Evolutionary conservation across 2,113 vertebrate species (phyloP).

Genomic region (Silurus glanis): DNA sequence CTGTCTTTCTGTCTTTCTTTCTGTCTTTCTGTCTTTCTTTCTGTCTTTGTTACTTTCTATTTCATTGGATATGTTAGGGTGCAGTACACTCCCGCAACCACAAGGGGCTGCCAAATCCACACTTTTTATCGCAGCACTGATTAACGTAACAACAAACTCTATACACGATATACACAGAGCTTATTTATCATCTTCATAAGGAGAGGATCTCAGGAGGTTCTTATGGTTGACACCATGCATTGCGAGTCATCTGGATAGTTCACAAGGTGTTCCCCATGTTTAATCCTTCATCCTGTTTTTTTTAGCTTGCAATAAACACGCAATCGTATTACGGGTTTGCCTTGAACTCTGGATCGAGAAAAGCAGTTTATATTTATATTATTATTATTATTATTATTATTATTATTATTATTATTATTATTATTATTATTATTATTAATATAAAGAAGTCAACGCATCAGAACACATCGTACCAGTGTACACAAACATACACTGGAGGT

Average conservation of each 20-base stretch:
- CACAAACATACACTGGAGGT: not conserved
- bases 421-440: not conserved
- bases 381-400: not conserved
- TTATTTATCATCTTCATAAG: not conserved
- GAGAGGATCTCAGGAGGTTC: not conserved
- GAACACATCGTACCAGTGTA: not conserved
- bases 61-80: not conserved
- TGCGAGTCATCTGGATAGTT: not conserved
- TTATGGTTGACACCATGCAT: too few relatives aligned
- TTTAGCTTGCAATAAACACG: not conserved
- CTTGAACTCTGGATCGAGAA: not conserved
- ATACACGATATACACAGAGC: not conserved
- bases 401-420: too few relatives aligned
- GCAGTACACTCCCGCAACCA: not conserved
- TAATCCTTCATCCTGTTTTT: not conserved
- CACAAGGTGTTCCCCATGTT: not conserved
- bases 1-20: too few relatives aligned
- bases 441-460: constrained; percentile 5
- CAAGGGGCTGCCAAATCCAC: constrained; percentile 15
- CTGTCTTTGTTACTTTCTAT: too few relatives aligned
- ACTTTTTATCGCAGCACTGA: not conserved
- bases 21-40: too few relatives aligned
- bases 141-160: not conserved
- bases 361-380: not conserved
- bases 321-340: not conserved